A percentile compares a stretch with the other conserved stretches of the same genome.
Evolutionary conservation across 1,140 invertebrate genomes (phyloP).

Genomic region (Andrena cerasifolii): DNA sequence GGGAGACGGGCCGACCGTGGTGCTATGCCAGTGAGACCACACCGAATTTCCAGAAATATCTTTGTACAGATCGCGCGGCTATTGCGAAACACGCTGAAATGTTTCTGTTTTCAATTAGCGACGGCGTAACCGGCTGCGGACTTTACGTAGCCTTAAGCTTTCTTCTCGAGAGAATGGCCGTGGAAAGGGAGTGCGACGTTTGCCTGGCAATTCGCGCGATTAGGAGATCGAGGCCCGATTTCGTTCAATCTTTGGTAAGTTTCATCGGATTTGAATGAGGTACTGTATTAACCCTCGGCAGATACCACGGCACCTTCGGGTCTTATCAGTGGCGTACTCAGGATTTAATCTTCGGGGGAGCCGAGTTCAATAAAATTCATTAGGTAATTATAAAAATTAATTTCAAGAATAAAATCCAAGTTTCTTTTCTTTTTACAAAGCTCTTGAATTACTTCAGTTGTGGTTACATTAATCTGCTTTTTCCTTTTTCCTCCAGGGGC

Average conservation of each 20-base stretch:
- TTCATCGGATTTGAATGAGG: background rate
- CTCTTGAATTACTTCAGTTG: too few species aligned
- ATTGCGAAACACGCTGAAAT: background rate
- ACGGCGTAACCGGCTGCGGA: slow-evolving; percentile 65
- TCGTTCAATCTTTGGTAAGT: slow-evolving; percentile 63
- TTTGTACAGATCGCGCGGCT: background rate
- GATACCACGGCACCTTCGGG: too few species aligned
- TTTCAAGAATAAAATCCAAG: too few species aligned
- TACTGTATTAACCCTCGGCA: too few species aligned
- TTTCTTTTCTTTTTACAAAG: too few species aligned
- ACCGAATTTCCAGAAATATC: background rate
- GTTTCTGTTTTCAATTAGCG: slow-evolving; percentile 42
- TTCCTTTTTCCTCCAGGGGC: too few species aligned
- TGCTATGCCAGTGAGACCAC: slow-evolving; percentile 66
- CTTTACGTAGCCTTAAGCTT: slow-evolving; percentile 67
- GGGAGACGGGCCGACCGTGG: slow-evolving; percentile 54
- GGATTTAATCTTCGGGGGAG: too few species aligned
- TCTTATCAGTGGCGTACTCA: too few species aligned
- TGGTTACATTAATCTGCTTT: too few species aligned
- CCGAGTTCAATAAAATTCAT: too few species aligned
- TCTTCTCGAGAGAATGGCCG: slow-evolving; percentile 63
- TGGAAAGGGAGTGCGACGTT: slow-evolving; percentile 70
- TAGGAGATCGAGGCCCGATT: slow-evolving; percentile 60
- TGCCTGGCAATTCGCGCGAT: slow-evolving; percentile 61
- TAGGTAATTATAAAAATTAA: too few species aligned